phyloP scores from a whole-genome alignment of 1,140 invertebrate species.

The Frieseomelitta varia region DNA sequence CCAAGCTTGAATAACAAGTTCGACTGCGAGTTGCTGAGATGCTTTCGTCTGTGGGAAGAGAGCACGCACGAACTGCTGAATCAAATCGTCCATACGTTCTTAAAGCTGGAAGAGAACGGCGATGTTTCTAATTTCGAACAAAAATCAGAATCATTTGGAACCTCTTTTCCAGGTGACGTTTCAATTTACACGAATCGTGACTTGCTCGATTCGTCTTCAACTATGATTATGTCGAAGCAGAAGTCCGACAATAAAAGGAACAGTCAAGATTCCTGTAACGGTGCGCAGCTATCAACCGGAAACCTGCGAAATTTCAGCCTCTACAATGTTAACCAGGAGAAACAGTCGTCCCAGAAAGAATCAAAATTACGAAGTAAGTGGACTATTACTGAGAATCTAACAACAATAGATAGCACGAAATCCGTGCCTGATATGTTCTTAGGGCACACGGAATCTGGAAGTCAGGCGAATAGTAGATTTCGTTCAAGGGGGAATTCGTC shows the following conservation, averaged over 20 bases:
- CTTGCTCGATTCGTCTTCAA: slow-evolving; percentile 64
- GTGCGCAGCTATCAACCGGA: neutral
- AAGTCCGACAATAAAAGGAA: neutral
- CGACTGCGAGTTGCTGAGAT: slow-evolving; percentile 64
- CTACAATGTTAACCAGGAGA: slow-evolving; percentile 51
- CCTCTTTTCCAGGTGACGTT: slow-evolving; percentile 76
- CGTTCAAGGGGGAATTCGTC: slow-evolving; percentile 41
- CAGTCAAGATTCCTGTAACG: slow-evolving; percentile 6
- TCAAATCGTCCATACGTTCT: slow-evolving; percentile 70
- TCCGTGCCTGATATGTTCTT: slow-evolving; percentile 56
- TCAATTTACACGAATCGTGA: slow-evolving; percentile 72
- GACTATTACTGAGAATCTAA: slow-evolving; percentile 74
- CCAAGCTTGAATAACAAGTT: slow-evolving; percentile 70
- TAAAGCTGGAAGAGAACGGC: slow-evolving; percentile 67
- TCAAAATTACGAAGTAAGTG: slow-evolving; percentile 75
- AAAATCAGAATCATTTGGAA: slow-evolving; percentile 45
- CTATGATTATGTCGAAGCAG: neutral
- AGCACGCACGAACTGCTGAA: slow-evolving; percentile 71
- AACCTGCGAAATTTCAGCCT: slow-evolving; percentile 60
- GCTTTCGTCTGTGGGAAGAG: slow-evolving; percentile 75
- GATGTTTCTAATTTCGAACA: slow-evolving; percentile 9
- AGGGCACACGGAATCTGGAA: slow-evolving; percentile 24
- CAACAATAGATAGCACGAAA: slow-evolving; percentile 51
- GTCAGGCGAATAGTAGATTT: slow-evolving; percentile 41
- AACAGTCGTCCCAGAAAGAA: slow-evolving; percentile 62